phyloP scores from a whole-genome alignment of 1,140 invertebrate species.

The Chymomyza costata region DNA sequence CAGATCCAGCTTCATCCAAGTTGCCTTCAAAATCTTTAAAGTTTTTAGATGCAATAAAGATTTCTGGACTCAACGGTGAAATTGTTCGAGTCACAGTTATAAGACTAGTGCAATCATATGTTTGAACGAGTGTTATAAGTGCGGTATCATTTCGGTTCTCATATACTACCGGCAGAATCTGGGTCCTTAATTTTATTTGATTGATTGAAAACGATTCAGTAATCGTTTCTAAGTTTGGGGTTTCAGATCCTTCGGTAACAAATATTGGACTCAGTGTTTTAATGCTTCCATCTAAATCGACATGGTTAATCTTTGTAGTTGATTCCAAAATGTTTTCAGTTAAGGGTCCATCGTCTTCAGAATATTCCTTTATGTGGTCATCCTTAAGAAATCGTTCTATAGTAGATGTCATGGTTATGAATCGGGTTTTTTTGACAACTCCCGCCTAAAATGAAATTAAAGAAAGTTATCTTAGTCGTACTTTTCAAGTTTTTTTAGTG shows the following conservation, averaged over 20 bases:
- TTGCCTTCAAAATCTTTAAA: slow-evolving; percentile 91
- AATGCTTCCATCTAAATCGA: slow-evolving; percentile 84
- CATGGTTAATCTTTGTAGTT: slow-evolving; percentile 83
- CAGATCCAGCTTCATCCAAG: slow-evolving; percentile 90
- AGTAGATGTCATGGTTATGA: slow-evolving; percentile 88
- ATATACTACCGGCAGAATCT: slow-evolving; percentile 86
- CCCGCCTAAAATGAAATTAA: slow-evolving; percentile 84
- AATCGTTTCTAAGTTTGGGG: slow-evolving; percentile 89
- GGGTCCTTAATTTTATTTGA: slow-evolving; percentile 89
- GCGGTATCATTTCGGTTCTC: slow-evolving; percentile 82
- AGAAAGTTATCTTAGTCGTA: too few species aligned
- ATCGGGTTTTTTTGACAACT: slow-evolving; percentile 89
- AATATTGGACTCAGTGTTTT: slow-evolving; percentile 88
- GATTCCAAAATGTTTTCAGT: slow-evolving; percentile 91
- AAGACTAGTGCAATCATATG: slow-evolving; percentile 88
- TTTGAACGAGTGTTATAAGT: slow-evolving; percentile 88
- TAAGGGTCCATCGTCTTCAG: slow-evolving; percentile 81
- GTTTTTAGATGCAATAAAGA: slow-evolving; percentile 77
- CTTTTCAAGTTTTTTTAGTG: too few species aligned
- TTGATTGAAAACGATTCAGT: slow-evolving; percentile 94
- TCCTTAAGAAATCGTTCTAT: slow-evolving; percentile 84
- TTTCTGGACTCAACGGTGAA: slow-evolving; percentile 90
- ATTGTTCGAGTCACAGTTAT: slow-evolving; percentile 92
- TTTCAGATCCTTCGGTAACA: slow-evolving; percentile 83
- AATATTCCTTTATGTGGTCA: slow-evolving; percentile 76